Conservation (phyloP, 2,113 vertebrate species). For the Trinectes maculatus region DNA sequence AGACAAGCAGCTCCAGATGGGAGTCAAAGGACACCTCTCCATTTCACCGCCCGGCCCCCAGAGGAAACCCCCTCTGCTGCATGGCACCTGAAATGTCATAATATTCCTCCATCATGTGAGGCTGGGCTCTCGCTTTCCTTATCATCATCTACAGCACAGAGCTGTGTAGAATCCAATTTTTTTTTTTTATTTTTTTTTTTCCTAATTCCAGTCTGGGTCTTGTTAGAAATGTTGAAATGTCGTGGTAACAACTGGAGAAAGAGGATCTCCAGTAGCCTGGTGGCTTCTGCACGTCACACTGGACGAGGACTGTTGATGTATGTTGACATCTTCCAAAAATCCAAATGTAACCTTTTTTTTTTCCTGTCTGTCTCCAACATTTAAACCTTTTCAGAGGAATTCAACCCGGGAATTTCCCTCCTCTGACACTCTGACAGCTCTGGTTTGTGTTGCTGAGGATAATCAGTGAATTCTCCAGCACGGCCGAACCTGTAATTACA, state of each 20-base stretch:
- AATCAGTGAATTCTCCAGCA: conserved; percentile 54
- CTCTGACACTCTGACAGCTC: conserved; percentile 58
- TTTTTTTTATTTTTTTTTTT: background rate
- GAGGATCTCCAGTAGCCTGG: too few species aligned
- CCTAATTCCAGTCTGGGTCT: background rate
- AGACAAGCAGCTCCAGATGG: conserved; percentile 62
- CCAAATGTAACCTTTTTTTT: conserved; percentile 1
- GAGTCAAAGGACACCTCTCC: conserved; percentile 58
- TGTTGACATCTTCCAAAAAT: background rate
- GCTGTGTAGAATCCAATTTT: background rate
- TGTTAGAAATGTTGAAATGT: too few species aligned
- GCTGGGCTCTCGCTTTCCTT: background rate
- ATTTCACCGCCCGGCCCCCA: conserved; percentile 33
- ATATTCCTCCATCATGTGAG: background rate
- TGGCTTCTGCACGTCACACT: too few species aligned
- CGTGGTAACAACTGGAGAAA: too few species aligned
- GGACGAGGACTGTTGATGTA: conserved; percentile 1
- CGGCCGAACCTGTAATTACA: conserved; percentile 62
- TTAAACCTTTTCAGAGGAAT: conserved; percentile 27
- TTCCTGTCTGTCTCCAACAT: conserved; percentile 14
- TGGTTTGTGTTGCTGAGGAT: conserved; percentile 56
- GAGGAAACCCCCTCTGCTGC: conserved; percentile 24
- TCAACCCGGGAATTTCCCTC: conserved; percentile 54
- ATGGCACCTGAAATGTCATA: background rate
- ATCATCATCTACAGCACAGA: background rate